Evolutionary conservation across 2,888 invertebrate species (phyloP).

Genomic region (Eudasyphora cyanicolor): DNA sequence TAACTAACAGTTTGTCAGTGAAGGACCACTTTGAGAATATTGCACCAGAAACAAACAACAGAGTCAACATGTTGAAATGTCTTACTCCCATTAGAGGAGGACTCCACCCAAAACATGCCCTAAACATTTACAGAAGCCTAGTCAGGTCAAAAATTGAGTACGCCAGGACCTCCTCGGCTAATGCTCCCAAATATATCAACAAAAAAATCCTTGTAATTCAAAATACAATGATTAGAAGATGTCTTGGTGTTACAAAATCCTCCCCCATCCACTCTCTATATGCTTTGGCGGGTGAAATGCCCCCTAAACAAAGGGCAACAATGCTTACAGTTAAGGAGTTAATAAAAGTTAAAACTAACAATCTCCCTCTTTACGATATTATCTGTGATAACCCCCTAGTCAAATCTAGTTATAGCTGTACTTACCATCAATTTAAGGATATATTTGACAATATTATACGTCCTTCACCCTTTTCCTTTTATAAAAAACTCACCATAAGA

Average conservation of each 20-base stretch:
- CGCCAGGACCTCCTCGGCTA: neutral
- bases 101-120: neutral
- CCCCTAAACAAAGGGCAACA: too few species aligned
- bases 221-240: neutral
- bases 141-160: too few species aligned
- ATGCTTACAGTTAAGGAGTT: neutral
- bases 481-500: neutral
- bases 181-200: neutral
- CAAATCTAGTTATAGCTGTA: too few species aligned
- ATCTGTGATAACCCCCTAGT: neutral
- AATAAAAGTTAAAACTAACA: neutral
- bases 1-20: neutral
- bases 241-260: neutral
- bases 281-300: too few species aligned
- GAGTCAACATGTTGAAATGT: neutral
- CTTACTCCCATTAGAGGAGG: too few species aligned
- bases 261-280: neutral
- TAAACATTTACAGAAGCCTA: neutral
- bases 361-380: neutral
- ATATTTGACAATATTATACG: neutral
- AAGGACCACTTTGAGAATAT: neutral
- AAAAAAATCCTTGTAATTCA: neutral
- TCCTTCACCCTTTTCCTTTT: neutral
- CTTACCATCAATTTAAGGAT: too few species aligned
- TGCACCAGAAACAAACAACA: neutral